Base-by-base conservation (phyloP, 2,888 invertebrate species). In the Scotopteryx bipunctaria region DNA sequence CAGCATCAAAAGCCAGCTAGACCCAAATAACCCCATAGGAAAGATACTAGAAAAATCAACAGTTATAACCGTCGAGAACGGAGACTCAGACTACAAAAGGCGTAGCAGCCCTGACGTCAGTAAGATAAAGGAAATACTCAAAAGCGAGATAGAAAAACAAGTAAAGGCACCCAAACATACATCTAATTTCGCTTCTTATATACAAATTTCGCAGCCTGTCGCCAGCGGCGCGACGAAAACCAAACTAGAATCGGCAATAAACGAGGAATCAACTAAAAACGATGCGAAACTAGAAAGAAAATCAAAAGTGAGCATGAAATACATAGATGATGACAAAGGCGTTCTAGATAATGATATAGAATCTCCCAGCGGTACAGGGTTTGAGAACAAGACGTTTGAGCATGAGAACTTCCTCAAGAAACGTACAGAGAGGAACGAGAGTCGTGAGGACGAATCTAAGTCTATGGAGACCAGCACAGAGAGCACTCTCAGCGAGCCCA, bases 171-270 rank as follows among this genome's bases (percentile, higher is more conserved):
- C 88, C 9, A 91, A 91, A 69, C 91, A 91, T 41, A 91, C 92
- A 3, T 92, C 92, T 61, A 91, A 93, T 75, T 92, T 92, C 71
- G 92, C 93, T 49, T 93, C 93, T 45, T 93, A 92, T 71, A 93
- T 93, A 66, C 92, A 92, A 67, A 89, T 90, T 53, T 91, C 91
- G 2, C 88, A 90, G 64, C 90, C 91, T 0, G 73, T 90, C 52
- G 85, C 89, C 0, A 86, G 91, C 9, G 91, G 91, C 1, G 78
- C 86, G 0, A 76, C 78, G 9, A 76, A 75, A 9, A 70, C 78
- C 31, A 86, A 79, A 61, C 48, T 66, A 25, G 78, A 80, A 49
- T n/a, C n/a, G 53, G 67, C 6, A 81, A 77, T 66, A 17, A 66
- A 60, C 16, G 74, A 69, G 19, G 81, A 82, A 40, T 21, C 46